Conservation (phyloP, 2,797 vertebrate species). For the Simalia tracyae region DNA sequence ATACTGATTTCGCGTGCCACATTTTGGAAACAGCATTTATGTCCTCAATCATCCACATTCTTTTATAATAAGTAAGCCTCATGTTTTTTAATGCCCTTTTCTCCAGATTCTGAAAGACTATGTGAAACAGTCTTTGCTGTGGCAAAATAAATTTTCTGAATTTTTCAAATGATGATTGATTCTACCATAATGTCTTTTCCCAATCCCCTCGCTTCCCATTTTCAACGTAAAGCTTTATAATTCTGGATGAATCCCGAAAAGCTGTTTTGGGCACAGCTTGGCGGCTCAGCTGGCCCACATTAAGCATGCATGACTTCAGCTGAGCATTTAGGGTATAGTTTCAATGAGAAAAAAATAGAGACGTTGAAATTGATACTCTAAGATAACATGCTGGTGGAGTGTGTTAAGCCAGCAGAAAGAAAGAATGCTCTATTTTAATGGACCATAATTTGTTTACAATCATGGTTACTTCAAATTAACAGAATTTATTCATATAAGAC, state of each 20-base stretch:
- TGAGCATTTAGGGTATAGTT: not conserved
- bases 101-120: not conserved
- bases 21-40: not conserved
- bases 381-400: not conserved
- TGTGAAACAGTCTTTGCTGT: not conserved
- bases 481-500: not conserved
- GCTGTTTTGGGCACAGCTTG: not conserved
- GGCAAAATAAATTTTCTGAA: not conserved
- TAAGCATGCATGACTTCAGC: not conserved
- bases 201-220: constrained; percentile 26
- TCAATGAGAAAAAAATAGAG: not conserved
- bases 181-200: constrained; percentile 3
- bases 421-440: not conserved
- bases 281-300: not conserved
- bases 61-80: not conserved
- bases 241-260: not conserved
- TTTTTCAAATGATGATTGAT: not conserved
- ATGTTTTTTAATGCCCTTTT: not conserved
- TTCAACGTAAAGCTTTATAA: constrained; percentile 1
- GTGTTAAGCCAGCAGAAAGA: not conserved
- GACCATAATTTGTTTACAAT: not conserved
- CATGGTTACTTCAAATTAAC: not conserved
- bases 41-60: not conserved
- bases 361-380: not conserved
- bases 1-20: too few relatives aligned